Evolutionary conservation across 1,140 invertebrate genomes (phyloP).

Genomic region (Zaprionus camerounensis): DNA sequence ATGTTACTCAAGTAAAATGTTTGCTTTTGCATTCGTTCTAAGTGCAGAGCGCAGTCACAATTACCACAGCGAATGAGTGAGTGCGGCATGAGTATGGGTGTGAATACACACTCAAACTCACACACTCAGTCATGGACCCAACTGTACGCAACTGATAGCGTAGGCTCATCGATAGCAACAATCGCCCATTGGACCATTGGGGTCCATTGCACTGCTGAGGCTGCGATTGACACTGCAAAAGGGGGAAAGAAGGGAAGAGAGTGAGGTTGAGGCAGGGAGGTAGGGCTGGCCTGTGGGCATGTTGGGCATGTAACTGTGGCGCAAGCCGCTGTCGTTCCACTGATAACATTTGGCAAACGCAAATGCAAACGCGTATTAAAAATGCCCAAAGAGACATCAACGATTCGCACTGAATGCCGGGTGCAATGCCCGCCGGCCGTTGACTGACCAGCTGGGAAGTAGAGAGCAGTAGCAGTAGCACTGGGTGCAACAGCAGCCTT

Average conservation of each 20-base stretch:
- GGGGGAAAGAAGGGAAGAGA: slow-evolving; percentile 9
- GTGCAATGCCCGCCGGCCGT: slow-evolving; percentile 52
- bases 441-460: slow-evolving; percentile 41
- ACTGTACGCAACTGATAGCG: slow-evolving; percentile 65
- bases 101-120: slow-evolving; percentile 9
- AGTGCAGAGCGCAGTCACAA: slow-evolving; percentile 50
- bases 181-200: slow-evolving; percentile 36
- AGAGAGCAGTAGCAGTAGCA: slow-evolving; percentile 14
- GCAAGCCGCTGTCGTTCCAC: slow-evolving; percentile 51
- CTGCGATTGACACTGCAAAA: slow-evolving; percentile 5
- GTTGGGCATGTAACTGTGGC: slow-evolving; percentile 27
- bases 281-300: slow-evolving; percentile 21
- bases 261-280: not conserved
- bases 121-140: slow-evolving; percentile 35
- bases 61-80: slow-evolving; percentile 1
- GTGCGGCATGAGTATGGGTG: not conserved
- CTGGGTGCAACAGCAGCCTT: slow-evolving; percentile 22
- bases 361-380: slow-evolving; percentile 78
- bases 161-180: slow-evolving; percentile 75
- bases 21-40: slow-evolving; percentile 70
- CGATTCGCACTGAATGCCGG: slow-evolving; percentile 35
- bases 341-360: slow-evolving; percentile 81
- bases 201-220: slow-evolving; percentile 61
- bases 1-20: slow-evolving; percentile 80
- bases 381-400: slow-evolving; percentile 76